Percentiles rank a stretch among this genome's conserved stretches.
Evolutionary conservation across 2,888 invertebrate species (phyloP).

Genomic region (Oscheius sp.): DNA sequence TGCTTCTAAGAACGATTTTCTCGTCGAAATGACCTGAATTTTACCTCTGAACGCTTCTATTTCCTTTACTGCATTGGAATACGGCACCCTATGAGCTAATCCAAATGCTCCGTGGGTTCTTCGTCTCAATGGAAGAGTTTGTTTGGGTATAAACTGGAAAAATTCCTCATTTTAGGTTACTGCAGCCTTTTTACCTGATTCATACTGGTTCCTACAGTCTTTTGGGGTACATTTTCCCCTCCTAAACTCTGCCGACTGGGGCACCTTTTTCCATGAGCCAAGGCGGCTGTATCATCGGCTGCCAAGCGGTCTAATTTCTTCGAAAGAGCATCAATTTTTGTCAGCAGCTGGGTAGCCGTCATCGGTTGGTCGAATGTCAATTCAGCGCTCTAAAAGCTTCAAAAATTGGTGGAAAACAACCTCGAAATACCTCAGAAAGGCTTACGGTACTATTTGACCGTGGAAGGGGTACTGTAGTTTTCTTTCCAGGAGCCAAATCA

Average conservation of each 20-base stretch:
- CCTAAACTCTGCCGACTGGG: background rate
- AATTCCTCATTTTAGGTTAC: background rate
- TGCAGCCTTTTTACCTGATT: background rate
- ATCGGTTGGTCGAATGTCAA: conserved; percentile 43
- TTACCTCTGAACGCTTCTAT: conserved; percentile 31
- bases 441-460: background rate
- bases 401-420: background rate
- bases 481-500: conserved; percentile 1
- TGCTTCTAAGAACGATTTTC: conserved; percentile 10
- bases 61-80: conserved; percentile 25
- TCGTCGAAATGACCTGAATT: background rate
- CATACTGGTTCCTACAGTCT: background rate
- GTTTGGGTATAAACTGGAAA: background rate
- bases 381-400: conserved; percentile 17
- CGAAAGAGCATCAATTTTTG: conserved; percentile 40
- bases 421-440: background rate
- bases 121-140: background rate
- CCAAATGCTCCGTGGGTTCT: conserved; percentile 28
- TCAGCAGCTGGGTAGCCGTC: conserved; percentile 40
- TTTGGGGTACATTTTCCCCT: background rate
- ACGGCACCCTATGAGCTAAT: conserved; percentile 28
- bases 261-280: conserved; percentile 16
- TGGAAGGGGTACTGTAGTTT: background rate
- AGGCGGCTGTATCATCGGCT: conserved; percentile 8
- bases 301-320: conserved; percentile 32